Percentiles rank a stretch among this genome's conserved stretches.
These are phyloP conservation scores for Montifringilla adamsi DNA, from an alignment of 2,113 vertebrate genomes.

Conservation along the genomic window DNA sequence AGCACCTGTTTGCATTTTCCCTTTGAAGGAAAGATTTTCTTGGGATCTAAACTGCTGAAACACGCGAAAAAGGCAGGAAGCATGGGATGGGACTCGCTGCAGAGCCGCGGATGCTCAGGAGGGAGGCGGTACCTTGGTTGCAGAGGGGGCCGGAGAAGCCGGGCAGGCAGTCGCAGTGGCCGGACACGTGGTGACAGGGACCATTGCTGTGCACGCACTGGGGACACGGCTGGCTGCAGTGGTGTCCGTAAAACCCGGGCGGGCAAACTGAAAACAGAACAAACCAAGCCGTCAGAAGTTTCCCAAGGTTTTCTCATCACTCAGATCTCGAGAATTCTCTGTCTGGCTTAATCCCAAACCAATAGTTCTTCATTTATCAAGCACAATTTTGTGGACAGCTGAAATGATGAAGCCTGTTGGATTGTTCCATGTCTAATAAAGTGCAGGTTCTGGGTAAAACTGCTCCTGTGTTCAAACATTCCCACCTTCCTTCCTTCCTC, in stretches of 20 bases:
- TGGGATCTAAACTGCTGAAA: background rate
- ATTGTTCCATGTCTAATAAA: background rate
- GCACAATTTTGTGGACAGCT: background rate
- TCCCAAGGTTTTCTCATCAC: background rate
- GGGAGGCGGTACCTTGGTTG: slow-evolving; percentile 86
- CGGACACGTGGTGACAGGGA: slow-evolving; percentile 91
- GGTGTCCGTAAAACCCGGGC: slow-evolving; percentile 90
- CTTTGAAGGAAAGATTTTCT: background rate
- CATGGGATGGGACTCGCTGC: background rate
- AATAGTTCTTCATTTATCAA: background rate
- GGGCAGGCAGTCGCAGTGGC: slow-evolving; percentile 90
- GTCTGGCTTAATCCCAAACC: background rate
- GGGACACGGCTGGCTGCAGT: slow-evolving; percentile 90
- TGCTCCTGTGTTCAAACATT: background rate
- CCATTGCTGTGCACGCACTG: slow-evolving; percentile 92
- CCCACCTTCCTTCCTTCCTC: background rate
- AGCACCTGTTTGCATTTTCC: background rate
- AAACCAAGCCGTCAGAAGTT: background rate
- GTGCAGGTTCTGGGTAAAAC: background rate
- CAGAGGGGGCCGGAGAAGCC: slow-evolving; percentile 91
- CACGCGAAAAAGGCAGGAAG: background rate
- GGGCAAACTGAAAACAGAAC: slow-evolving; percentile 82
- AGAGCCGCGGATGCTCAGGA: background rate
- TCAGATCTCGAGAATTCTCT: background rate
- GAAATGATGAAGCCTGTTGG: background rate